Evolutionary conservation across 2,113 vertebrate genomes (phyloP), one percentile per base, ranked within the genome.

Genomic region (Saguinus midas): DNA sequence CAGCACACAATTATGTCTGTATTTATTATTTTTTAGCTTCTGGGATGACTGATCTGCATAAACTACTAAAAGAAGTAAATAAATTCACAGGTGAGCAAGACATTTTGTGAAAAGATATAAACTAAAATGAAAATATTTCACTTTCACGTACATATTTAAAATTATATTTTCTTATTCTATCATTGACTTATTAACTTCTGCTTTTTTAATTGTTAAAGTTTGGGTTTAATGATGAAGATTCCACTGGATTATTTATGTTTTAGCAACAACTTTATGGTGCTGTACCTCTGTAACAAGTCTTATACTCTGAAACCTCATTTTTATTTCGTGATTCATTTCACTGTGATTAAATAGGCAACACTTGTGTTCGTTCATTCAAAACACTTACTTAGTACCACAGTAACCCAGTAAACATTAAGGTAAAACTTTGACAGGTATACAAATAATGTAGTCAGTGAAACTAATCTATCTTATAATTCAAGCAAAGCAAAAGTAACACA

Each of bases 21-120:
- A 82, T 50, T 82, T 8, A 9, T 35, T 94, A 92, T 79, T 48
- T 95, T 94, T 66, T 72, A 97, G 97, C 29, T 89, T 92, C 76
- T 92, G 93, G 93, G 23, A 97, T 18, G 21, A 50, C 7, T 79
- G 18, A 83, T 52, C 85, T 97, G 11, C 84, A 73, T 70, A 82
- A 45, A 37, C 23, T 97, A 68, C 27, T 96, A 21, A 50, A 90
- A 90, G 84, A 82, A 95, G 48, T 83, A 37, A 92, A 82, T 32
- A 94, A 89, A 92, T 29, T 92, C 11, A 87, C 58, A 80, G 91
- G 97, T 96, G 64, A 95, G 91, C 37, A 64, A 95, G 27, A 83
- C 20, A 58, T 52, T 91, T 92, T 79, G 6, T 82, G 61, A 92
- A 52, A 90, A 90, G 13, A 25, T 45, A 1, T 85, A 78, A 61